Conservation (phyloP, 2,888 invertebrate genomes). For the Scaptodrosophila latifasciaeformis region DNA sequence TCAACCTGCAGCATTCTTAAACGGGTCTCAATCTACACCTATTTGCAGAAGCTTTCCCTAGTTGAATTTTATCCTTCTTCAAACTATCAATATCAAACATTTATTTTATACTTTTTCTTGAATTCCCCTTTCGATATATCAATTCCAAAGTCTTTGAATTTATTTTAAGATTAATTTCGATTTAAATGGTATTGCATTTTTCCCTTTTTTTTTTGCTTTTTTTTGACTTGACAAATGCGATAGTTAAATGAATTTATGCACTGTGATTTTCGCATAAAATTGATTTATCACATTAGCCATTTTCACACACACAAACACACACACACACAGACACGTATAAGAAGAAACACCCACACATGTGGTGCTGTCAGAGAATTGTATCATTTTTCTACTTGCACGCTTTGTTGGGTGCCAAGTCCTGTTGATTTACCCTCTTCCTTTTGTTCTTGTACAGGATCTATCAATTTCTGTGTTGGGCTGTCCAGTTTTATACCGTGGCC, state of each 20-base stretch:
- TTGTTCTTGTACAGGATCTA: slow-evolving; percentile 38
- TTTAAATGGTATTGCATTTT: slow-evolving; percentile 7
- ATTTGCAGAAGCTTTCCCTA: too few species aligned
- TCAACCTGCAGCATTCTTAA: too few species aligned
- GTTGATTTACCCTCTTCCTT: background rate
- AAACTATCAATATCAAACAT: too few species aligned
- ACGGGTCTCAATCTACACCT: too few species aligned
- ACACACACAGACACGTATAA: slow-evolving; percentile 1
- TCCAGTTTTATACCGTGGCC: too few species aligned
- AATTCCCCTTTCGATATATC: too few species aligned
- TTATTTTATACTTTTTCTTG: too few species aligned
- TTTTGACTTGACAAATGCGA: slow-evolving; percentile 42
- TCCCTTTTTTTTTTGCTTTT: background rate
- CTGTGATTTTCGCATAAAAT: slow-evolving; percentile 47
- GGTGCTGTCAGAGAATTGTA: slow-evolving; percentile 35
- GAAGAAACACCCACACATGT: background rate
- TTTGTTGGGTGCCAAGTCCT: slow-evolving; percentile 11
- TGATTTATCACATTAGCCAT: slow-evolving; percentile 52
- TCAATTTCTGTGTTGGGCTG: slow-evolving; percentile 42
- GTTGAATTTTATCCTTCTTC: too few species aligned
- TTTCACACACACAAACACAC: background rate
- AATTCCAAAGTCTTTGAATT: too few species aligned
- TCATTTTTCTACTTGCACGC: slow-evolving; percentile 42
- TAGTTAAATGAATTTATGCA: slow-evolving; percentile 48
- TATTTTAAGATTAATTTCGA: slow-evolving; percentile 17